phyloP scores from a whole-genome alignment of 2,113 vertebrate genomes.

The Regulus satrapa region DNA sequence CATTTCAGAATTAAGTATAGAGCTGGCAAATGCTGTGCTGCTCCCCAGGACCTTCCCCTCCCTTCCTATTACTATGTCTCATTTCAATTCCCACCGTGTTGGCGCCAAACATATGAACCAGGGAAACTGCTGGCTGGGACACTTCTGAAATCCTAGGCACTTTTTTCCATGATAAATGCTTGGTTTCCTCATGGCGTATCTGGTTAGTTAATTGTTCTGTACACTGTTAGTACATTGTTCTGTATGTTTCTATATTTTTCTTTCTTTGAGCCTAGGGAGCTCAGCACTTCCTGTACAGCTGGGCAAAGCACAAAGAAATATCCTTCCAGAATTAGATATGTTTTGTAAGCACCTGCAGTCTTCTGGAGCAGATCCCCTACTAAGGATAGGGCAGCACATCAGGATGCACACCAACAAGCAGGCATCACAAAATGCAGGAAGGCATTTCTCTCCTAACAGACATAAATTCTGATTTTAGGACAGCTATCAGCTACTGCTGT shows the following conservation, averaged over 20 bases:
- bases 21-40: not conserved
- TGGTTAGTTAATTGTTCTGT: not conserved
- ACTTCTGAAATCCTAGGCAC: not conserved
- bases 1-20: not conserved
- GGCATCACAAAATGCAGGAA: not conserved
- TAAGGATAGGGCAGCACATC: not conserved
- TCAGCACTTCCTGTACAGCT: conserved; percentile 46
- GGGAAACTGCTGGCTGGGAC: not conserved
- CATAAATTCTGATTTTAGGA: not conserved
- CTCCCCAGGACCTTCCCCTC: not conserved
- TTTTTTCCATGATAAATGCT: not conserved
- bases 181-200: not conserved
- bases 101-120: not conserved
- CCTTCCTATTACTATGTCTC: not conserved
- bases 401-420: not conserved
- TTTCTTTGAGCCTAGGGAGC: not conserved
- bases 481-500: not conserved
- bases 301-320: not conserved
- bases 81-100: not conserved
- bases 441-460: not conserved
- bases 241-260: not conserved
- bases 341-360: not conserved
- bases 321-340: not conserved
- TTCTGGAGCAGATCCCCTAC: not conserved
- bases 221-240: conserved; percentile 30